Evolutionary conservation across 2,797 vertebrate genomes (phyloP).

Genomic region (Gephyroberyx darwinii): DNA sequence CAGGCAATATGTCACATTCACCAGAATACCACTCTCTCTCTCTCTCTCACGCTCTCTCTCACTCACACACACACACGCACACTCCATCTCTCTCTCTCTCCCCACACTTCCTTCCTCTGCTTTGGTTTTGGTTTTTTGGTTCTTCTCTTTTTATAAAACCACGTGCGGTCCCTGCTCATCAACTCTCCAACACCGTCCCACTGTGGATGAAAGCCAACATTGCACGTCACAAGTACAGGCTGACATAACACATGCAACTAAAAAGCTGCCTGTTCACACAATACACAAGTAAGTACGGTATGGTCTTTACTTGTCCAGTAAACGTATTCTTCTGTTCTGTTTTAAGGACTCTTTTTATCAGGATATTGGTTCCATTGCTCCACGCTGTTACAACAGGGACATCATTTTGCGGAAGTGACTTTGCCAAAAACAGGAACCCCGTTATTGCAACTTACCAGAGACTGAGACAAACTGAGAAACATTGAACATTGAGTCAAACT

Average conservation of each 20-base stretch:
- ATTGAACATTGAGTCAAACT: neutral
- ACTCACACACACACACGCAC: neutral
- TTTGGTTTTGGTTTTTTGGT: neutral
- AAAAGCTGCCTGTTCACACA: conserved; percentile 1
- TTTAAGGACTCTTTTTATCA: neutral
- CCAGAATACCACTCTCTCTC: conserved; percentile 59
- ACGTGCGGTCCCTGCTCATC: conserved; percentile 13
- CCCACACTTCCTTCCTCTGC: neutral
- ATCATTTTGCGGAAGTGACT: conserved; percentile 69
- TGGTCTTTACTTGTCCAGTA: neutral
- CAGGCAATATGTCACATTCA: conserved; percentile 71
- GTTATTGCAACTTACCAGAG: conserved; percentile 1
- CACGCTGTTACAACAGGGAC: neutral
- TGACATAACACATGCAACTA: conserved; percentile 37
- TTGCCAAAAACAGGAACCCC: conserved; percentile 67
- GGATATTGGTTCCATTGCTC: neutral
- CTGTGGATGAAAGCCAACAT: conserved; percentile 56
- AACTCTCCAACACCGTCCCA: conserved; percentile 58
- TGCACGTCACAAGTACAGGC: conserved; percentile 33
- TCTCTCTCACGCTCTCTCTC: neutral
- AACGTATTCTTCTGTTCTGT: neutral
- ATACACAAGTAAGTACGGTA: neutral
- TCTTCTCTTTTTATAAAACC: conserved; percentile 16
- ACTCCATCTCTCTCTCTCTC: neutral
- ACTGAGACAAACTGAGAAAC: conserved; percentile 27